Evolutionary conservation across 2,113 vertebrate species (phyloP), one percentile per base, ranked within the genome.

Genomic region (Rhinolophus ferrumequinum): DNA sequence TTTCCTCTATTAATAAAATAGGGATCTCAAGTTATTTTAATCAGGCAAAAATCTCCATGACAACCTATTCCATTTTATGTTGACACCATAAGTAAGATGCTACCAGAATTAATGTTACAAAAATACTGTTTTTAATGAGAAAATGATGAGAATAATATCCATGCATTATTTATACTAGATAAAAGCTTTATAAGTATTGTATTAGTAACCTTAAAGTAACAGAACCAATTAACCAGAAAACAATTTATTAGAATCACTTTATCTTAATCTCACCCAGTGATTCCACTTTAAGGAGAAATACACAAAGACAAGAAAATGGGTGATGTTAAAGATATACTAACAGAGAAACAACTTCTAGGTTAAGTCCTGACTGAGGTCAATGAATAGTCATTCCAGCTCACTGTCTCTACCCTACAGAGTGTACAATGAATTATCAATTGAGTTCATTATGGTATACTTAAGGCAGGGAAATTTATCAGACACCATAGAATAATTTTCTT

Each of bases 71-170:
- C 30, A 24, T 54, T 95, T 93, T 18, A 12, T 79, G 28, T 28
- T 96, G 89, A 77, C 54, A n/a, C n/a, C 26, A 5, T 76, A 50
- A 67, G 44, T 82, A 86, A 90, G n/a, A 87, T 50, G 22, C 41
- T 89, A 18, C 16, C 14, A 67, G 50, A 64, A 93, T 52, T 86
- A 69, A 50, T 86, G 21, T 77, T 56, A 81, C 7, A 50, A 47
- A 75, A 26, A 83, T 87, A 70, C 14, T 30, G 1, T 50, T 94
- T 92, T 82, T 66, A 83, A 82, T 60, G 11, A 99, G 41, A 58
- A 94, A 80, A 33, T 76, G 19, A 35, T 96, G 75, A 77, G 13
- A 94, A 77, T 58, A 72, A 83, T 82, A 72, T 15, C 18, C 3
- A 38, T 66, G 14, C 12, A 67, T 87, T 82, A 66, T 77, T 84